These are phyloP conservation scores for Lethrus apterus DNA, from an alignment of 1,140 invertebrate species.

Conservation along the genomic window DNA sequence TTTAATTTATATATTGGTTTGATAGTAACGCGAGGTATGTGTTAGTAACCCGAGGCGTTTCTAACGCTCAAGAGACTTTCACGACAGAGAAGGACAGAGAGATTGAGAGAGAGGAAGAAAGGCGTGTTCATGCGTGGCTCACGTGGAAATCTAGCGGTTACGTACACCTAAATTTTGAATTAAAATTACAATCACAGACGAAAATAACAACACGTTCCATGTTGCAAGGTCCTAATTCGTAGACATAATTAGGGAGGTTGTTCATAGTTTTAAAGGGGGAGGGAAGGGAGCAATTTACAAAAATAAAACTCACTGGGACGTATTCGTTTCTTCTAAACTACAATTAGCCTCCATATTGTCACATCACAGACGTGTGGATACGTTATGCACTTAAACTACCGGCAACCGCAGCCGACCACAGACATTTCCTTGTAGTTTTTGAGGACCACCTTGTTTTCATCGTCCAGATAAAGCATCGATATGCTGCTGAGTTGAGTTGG, in stretches of 20 bases:
- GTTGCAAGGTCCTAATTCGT: too few relatives aligned
- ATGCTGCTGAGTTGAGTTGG: conserved; percentile 84
- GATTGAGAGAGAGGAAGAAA: not conserved
- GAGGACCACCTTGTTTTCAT: conserved; percentile 86
- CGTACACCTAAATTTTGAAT: conserved; percentile 16
- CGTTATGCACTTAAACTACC: too few relatives aligned
- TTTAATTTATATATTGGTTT: not conserved
- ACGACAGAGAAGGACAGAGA: too few relatives aligned
- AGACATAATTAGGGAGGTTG: too few relatives aligned
- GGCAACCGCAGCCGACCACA: conserved; percentile 89
- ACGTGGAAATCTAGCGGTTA: not conserved
- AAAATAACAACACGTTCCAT: conserved; percentile 16
- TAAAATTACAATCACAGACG: conserved; percentile 38
- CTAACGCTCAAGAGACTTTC: conserved; percentile 8
- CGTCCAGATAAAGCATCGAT: conserved; percentile 91
- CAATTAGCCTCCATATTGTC: too few relatives aligned
- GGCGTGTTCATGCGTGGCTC: not conserved
- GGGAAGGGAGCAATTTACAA: too few relatives aligned
- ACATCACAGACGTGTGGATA: too few relatives aligned
- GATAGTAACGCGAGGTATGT: conserved; percentile 3
- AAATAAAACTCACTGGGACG: too few relatives aligned
- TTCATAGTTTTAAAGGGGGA: too few relatives aligned
- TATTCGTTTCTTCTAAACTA: too few relatives aligned
- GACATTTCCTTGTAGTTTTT: conserved; percentile 98
- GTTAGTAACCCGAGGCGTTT: conserved; percentile 4